Evolutionary conservation across 1,140 invertebrate genomes (phyloP), one percentile per base, ranked within the genome.

Genomic region (Diplogasteroides magnus): DNA sequence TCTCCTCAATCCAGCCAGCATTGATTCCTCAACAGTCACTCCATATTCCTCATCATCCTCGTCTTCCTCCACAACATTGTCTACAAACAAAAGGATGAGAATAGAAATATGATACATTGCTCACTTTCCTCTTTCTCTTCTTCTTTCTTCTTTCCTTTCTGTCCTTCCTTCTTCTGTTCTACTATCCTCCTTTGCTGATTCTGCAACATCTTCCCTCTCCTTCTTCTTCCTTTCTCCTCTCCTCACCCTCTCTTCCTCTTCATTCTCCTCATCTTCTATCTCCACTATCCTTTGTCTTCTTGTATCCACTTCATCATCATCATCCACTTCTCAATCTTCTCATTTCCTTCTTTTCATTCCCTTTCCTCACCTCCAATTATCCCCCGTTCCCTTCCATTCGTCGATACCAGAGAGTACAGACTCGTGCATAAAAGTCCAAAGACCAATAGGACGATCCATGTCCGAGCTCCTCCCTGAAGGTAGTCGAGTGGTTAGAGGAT

Each of bases 391-490:
- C 31, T 58, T n/a, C 67, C 69, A 56, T 71, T 71, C 19, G 69
- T 64, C 31, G 69, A 71, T 60, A 72, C 66, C 25, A 72, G 58
- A 25, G 70, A 67, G 29, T 72, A 72, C 19, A 72, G 37, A 62
- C 55, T 61, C 29, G 64, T 61, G 59, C 70, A 72, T 27, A 72
- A 32, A 25, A 72, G 67, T 25, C 66, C 31, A 61, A 72, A 72
- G 3, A 72, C 70, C 26, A 72, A 28, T 31, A 72, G 65, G 15
- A 72, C 70, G 29, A 62, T 62, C 70, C 70, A 72, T 2, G 70
- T 67, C 23, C 70, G 27, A 2, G 70, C 70, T 6, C 70, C 70
- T 13, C 70, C 70, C 70, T 70, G 56, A 25, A 70, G 27, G n/a
- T n/a, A n/a, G n/a, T n/a, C n/a, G n/a, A n/a, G n/a, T n/a, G n/a